These are phyloP conservation scores for Brachyalestes nurse DNA, from an alignment of 2,797 vertebrate genomes.

Conservation along the genomic window DNA sequence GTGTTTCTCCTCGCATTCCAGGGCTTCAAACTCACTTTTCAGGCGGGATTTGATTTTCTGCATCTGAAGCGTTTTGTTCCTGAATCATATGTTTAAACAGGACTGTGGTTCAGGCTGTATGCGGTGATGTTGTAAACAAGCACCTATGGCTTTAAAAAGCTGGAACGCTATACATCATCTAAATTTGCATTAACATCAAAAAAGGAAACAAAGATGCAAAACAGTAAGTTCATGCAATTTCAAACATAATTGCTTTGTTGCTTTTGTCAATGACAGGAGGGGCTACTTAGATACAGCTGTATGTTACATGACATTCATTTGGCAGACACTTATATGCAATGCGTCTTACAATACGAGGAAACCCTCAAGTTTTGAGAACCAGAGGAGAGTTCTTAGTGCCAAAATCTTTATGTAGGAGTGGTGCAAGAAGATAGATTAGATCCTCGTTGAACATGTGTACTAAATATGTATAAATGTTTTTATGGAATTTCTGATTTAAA, in stretches of 20 bases:
- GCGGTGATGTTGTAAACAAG: neutral
- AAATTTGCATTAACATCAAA: neutral
- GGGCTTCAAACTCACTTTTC: constrained; percentile 93
- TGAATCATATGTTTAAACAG: constrained; percentile 58
- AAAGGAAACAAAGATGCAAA: neutral
- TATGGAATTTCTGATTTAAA: no score
- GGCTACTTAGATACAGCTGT: no score
- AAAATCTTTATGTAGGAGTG: no score
- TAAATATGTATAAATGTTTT: no score
- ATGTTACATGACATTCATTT: no score
- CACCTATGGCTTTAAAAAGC: neutral
- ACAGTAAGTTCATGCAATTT: neutral
- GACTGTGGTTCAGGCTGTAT: neutral
- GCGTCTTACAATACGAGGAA: no score
- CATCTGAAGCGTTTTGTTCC: constrained; percentile 97
- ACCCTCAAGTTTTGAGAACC: no score
- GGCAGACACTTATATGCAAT: no score
- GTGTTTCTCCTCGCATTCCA: constrained; percentile 97
- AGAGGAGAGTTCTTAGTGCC: no score
- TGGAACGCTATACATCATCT: neutral
- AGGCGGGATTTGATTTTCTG: constrained; percentile 97
- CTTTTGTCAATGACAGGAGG: no score
- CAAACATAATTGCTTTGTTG: neutral
- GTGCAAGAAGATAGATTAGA: no score
- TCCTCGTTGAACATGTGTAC: no score